phyloP scores from a whole-genome alignment of 1,140 invertebrate genomes.

The Caenorhabditis briggsae region DNA sequence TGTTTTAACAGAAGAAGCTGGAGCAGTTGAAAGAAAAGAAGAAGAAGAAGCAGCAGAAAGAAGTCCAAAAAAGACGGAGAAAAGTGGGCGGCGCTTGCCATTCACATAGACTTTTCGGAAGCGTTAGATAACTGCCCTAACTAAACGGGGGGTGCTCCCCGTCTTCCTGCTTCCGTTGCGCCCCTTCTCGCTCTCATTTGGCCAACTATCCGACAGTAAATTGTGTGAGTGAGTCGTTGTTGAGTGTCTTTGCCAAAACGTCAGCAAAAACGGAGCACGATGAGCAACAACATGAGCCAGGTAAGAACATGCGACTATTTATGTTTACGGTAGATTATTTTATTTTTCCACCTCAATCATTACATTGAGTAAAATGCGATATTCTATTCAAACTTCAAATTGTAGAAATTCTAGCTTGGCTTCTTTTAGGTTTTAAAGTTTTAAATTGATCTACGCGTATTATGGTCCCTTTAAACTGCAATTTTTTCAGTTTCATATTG shows the following conservation, averaged over 20 bases:
- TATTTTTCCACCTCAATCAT: too few species aligned
- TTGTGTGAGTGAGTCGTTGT: slow-evolving; percentile 19
- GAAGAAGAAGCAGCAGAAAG: neutral
- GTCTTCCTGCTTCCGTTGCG: neutral
- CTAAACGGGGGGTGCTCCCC: slow-evolving; percentile 32
- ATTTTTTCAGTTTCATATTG: too few species aligned
- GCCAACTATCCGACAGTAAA: slow-evolving; percentile 53
- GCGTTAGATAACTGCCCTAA: slow-evolving; percentile 55
- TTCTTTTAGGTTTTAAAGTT: too few species aligned
- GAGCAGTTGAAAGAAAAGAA: neutral
- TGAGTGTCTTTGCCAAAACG: neutral
- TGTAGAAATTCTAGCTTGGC: too few species aligned
- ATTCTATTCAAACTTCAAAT: too few species aligned
- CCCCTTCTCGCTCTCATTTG: slow-evolving; percentile 28
- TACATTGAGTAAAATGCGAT: too few species aligned
- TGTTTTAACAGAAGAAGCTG: slow-evolving; percentile 37
- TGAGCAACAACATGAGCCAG: slow-evolving; percentile 27
- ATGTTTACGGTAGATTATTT: too few species aligned
- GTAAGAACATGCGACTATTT: neutral
- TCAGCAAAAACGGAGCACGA: neutral
- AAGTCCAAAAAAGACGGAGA: slow-evolving; percentile 9
- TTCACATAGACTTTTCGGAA: slow-evolving; percentile 55
- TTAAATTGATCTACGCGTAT: too few species aligned
- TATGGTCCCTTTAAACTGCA: too few species aligned
- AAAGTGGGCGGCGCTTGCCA: slow-evolving; percentile 19